Evolutionary conservation across 2,888 invertebrate genomes (phyloP).

Genomic region (Agrotis clavis): DNA sequence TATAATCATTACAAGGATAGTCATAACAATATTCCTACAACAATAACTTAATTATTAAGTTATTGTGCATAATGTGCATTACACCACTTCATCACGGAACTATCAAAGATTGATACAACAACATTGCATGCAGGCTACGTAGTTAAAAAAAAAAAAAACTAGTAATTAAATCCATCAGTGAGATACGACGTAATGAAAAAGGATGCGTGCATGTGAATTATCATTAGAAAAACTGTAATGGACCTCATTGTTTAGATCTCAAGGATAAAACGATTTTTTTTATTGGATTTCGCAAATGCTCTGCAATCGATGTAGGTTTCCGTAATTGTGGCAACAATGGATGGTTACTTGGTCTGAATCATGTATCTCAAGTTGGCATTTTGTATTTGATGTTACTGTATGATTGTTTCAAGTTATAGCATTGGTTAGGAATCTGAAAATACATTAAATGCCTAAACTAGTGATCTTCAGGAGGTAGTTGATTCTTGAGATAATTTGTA

Average conservation of each 20-base stretch:
- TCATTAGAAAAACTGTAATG: constrained; percentile 83
- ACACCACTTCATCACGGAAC: constrained; percentile 69
- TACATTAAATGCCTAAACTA: no score
- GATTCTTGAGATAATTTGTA: no score
- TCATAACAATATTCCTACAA: background rate
- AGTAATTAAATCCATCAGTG: constrained; percentile 62
- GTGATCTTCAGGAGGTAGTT: no score
- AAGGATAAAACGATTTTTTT: constrained; percentile 87
- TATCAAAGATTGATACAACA: constrained; percentile 20
- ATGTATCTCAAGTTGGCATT: background rate
- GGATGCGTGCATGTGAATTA: constrained; percentile 86
- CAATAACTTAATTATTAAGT: background rate
- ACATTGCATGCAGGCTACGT: constrained; percentile 65
- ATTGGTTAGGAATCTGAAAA: no score
- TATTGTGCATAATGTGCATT: constrained; percentile 41
- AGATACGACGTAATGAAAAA: constrained; percentile 73
- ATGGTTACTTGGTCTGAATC: background rate
- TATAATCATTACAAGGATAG: no score
- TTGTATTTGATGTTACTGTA: no score
- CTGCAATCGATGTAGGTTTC: constrained; percentile 77
- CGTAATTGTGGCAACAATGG: constrained; percentile 71
- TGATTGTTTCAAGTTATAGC: no score
- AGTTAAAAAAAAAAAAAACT: constrained; percentile 62
- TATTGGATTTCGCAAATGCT: constrained; percentile 78
- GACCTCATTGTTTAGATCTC: constrained; percentile 81